Base-by-base conservation (phyloP, 1,140 invertebrate species). In the Cyrtorhinus lividipennis region DNA sequence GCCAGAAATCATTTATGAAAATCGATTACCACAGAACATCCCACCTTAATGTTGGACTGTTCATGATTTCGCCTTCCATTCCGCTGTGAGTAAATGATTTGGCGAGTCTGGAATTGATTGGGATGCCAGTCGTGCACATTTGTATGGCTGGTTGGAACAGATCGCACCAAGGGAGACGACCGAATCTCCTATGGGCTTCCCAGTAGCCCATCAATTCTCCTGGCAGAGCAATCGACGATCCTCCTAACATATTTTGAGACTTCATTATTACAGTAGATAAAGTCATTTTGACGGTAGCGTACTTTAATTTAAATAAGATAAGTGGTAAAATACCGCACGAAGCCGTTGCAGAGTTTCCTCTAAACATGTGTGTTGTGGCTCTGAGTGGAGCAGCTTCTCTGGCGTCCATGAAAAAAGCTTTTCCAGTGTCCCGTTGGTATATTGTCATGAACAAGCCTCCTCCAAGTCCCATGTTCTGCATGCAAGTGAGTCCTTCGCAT, bases 141-240 rank as follows among this genome's bases (percentile, higher is more conserved):
- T 85, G 73, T 8, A 92, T 80, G 0, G 85, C 81, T 0, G 92
- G 91, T 26, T 80, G 70, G 23, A 97, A 80, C 1, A 98, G 73
- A 0, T 84, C 80, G 8, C 75, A 74, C 94, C 95, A 98, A 0
- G 84, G 80, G 0, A 97, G 73, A 67, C 79, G 81, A 1, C 92
- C 92, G 75, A 88, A 95, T 60, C 78, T 78, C 68, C 85, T 74
- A 71, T 95, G 85, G 0, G 90, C 87, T 63, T 82, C 80, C 83
- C 88, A 87, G 70, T 92, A 92, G 1, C 93, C 95, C 64, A 83
- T 82, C 0, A 97, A 69, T 73, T 97, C 93, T 1, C 94, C 95
- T 3, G 95, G 94, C 12, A 96, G 87, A 0, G 81, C 91, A 23
- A 94, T 82, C 1, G 92, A 76, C 15, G 90, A 70, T 1, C 82